A percentile compares a stretch with the other conserved stretches of the same genome.
Evolutionary conservation across 2,797 vertebrate species (phyloP).

Genomic region (Pelobates cultripes): DNA sequence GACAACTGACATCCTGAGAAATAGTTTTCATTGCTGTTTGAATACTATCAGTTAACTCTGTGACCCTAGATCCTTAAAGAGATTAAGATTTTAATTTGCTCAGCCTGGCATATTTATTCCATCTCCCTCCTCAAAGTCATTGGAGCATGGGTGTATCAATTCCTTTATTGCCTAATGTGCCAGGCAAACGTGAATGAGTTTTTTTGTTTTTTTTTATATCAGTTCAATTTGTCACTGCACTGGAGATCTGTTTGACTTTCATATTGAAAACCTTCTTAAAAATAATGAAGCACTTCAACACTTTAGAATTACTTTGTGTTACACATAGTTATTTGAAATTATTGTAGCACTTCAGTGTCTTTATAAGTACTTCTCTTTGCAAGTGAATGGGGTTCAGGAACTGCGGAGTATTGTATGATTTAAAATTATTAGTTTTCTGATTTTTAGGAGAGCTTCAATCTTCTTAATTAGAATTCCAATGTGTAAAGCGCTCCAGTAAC

Average conservation of each 20-base stretch:
- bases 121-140: slow-evolving; percentile 43
- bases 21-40: slow-evolving; percentile 27
- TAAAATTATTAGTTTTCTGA: slow-evolving; percentile 68
- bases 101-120: slow-evolving; percentile 47
- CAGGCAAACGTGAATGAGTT: slow-evolving; percentile 47
- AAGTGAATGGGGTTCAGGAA: slow-evolving; percentile 59
- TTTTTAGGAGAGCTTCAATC: slow-evolving; percentile 68
- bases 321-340: slow-evolving; percentile 64
- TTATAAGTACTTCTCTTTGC: slow-evolving; percentile 61
- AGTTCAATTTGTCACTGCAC: slow-evolving; percentile 53
- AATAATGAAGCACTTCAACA: slow-evolving; percentile 59
- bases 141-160: slow-evolving; percentile 53
- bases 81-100: slow-evolving; percentile 52
- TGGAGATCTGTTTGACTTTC: slow-evolving; percentile 59
- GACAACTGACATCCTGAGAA: slow-evolving; percentile 26
- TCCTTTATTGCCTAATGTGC: slow-evolving; percentile 52
- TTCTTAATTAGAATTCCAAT: slow-evolving; percentile 69
- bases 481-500: slow-evolving; percentile 63
- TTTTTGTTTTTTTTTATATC: slow-evolving; percentile 54
- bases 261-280: slow-evolving; percentile 60
- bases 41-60: slow-evolving; percentile 38
- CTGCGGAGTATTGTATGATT: slow-evolving; percentile 67
- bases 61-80: slow-evolving; percentile 46
- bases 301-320: slow-evolving; percentile 56
- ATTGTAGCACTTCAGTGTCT: slow-evolving; percentile 62